phyloP scores from a whole-genome alignment of 2,888 invertebrate species.

The Lasioglossum malachurum region DNA sequence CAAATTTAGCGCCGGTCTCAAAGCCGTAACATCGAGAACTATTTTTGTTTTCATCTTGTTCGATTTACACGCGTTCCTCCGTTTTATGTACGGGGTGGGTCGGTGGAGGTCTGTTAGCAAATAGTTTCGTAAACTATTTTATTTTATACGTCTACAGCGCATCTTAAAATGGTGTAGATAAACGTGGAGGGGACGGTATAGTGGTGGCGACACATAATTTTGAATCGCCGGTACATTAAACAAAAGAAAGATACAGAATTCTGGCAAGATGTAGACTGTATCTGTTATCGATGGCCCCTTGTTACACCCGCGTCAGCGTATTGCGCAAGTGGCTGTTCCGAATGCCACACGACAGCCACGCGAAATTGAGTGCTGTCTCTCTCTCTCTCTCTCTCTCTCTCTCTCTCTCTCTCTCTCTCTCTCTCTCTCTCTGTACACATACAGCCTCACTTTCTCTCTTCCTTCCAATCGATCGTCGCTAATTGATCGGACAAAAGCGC shows the following conservation, averaged over 20 bases:
- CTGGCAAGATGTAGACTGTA: not conserved
- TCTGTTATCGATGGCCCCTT: conserved; percentile 3
- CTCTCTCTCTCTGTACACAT: not conserved
- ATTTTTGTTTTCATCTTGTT: not conserved
- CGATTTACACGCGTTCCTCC: not conserved
- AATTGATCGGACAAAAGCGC: conserved; percentile 72
- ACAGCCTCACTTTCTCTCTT: not conserved
- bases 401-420: no score
- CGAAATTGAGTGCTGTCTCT: conserved; percentile 15
- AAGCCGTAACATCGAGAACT: not conserved
- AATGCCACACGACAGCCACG: conserved; percentile 5
- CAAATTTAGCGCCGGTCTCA: not conserved
- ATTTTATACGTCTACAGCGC: no score
- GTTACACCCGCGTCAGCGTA: conserved; percentile 18
- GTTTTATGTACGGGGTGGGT: not conserved
- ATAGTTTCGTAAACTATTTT: no score
- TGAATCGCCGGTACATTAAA: no score
- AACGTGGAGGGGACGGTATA: no score
- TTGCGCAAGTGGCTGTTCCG: conserved; percentile 25
- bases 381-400: no score
- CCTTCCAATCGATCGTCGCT: conserved; percentile 45
- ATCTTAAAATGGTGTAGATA: no score
- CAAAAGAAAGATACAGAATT: not conserved
- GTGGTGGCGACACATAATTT: no score
- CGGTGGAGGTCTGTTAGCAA: no score